Percentiles rank a stretch among this genome's conserved stretches.
phyloP scores from a whole-genome alignment of 1,140 invertebrate genomes.

The Plodia interpunctella region DNA sequence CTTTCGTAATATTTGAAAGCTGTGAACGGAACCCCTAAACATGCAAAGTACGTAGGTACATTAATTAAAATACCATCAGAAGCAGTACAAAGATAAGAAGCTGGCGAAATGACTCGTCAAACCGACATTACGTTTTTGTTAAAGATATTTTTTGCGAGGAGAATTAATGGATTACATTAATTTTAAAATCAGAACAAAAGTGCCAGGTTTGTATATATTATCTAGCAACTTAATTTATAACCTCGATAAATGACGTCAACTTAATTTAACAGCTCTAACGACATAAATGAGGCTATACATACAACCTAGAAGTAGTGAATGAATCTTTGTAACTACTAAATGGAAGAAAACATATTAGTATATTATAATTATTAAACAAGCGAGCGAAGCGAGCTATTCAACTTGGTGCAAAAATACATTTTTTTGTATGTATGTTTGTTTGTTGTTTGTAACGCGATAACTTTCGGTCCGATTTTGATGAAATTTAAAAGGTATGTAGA shows the following conservation, averaged over 20 bases:
- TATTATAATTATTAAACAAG: no score
- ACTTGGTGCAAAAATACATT: no score
- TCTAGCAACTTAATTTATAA: no score
- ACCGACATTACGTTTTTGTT: constrained; percentile 7
- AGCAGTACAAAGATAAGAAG: not conserved
- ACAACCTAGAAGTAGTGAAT: not conserved
- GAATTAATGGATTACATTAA: not conserved
- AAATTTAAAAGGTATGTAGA: no score
- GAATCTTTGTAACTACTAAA: not conserved
- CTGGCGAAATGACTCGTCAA: not conserved
- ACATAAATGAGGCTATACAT: not conserved
- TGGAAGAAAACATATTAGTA: not conserved
- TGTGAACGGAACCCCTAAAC: no score
- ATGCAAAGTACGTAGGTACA: no score
- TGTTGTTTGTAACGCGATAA: no score
- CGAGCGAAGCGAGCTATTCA: no score
- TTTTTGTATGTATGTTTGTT: no score
- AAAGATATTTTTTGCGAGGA: constrained; percentile 8
- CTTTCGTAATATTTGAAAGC: no score
- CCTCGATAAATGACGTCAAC: not conserved
- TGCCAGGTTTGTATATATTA: not conserved
- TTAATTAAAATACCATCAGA: not conserved
- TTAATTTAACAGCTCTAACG: not conserved
- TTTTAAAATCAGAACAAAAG: not conserved
- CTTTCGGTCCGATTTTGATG: no score